Percentiles rank a stretch among this genome's conserved stretches.
These are phyloP conservation scores for Pristionchus japonicus DNA, from an alignment of 2,888 invertebrate species.

Conservation along the genomic window DNA sequence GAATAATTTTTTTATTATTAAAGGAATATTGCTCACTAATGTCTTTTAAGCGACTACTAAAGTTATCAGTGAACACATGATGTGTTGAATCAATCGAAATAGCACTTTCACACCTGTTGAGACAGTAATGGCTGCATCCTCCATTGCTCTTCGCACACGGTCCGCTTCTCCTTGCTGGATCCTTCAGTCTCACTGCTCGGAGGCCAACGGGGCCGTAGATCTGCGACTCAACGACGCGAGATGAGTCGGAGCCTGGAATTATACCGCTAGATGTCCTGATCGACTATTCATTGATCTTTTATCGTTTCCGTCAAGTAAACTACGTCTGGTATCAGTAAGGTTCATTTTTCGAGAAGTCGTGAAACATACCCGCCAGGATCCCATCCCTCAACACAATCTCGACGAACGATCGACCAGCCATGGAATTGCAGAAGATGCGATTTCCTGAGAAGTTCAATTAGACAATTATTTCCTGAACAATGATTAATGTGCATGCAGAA, in stretches of 20 bases:
- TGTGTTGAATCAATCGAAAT: no score
- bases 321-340: no score
- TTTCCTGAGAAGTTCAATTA: slow-evolving; percentile 22
- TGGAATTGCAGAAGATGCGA: slow-evolving; percentile 49
- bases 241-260: no score
- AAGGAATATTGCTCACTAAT: no score
- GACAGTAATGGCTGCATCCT: slow-evolving; percentile 40
- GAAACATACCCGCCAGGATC: slow-evolving; percentile 18
- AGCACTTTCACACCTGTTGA: slow-evolving; percentile 31
- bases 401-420: slow-evolving; percentile 53
- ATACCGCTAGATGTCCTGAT: no score
- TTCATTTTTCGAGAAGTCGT: neutral
- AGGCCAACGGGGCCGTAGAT: slow-evolving; percentile 43
- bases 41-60: no score
- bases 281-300: neutral
- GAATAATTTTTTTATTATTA: no score
- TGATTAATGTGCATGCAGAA: no score
- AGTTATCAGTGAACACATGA: neutral
- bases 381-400: slow-evolving; percentile 47
- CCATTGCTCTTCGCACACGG: slow-evolving; percentile 34
- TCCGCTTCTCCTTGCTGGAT: neutral
- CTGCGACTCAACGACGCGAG: slow-evolving; percentile 42
- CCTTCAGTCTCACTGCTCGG: slow-evolving; percentile 19
- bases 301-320: neutral
- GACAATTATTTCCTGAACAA: no score